These are phyloP conservation scores for Morone chrysops DNA, from an alignment of 2,113 vertebrate species.

Conservation along the genomic window DNA sequence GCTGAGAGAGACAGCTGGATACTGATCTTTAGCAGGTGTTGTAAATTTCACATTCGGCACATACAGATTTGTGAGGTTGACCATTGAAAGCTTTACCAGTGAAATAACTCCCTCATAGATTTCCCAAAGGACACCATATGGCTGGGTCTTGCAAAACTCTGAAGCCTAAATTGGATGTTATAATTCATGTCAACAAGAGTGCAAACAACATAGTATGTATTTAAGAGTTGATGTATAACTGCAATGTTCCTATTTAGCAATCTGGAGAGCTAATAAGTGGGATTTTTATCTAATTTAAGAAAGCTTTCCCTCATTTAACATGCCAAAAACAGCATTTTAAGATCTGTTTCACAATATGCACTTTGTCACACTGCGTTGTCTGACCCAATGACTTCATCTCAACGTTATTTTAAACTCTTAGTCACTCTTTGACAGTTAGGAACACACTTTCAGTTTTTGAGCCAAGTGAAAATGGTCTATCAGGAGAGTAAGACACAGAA, in stretches of 20 bases:
- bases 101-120: conserved; percentile 33
- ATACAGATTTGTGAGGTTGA: conserved; percentile 31
- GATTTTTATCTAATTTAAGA: conserved; percentile 61
- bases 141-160: conserved; percentile 49
- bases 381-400: conserved; percentile 60
- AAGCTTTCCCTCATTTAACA: conserved; percentile 31
- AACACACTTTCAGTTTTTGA: conserved; percentile 47
- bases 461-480: conserved; percentile 28
- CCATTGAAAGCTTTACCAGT: conserved; percentile 30
- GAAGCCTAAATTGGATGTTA: conserved; percentile 54
- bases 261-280: conserved; percentile 58
- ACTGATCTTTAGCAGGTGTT: conserved; percentile 55
- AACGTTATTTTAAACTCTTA: conserved; percentile 65
- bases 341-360: conserved; percentile 59
- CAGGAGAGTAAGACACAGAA: conserved; percentile 36
- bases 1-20: conserved; percentile 41
- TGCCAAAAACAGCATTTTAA: conserved; percentile 63
- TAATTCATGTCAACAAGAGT: conserved; percentile 53
- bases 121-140: conserved; percentile 42
- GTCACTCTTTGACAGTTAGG: conserved; percentile 53
- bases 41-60: conserved; percentile 14
- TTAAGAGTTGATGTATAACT: conserved; percentile 58
- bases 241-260: conserved; percentile 57
- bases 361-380: conserved; percentile 51
- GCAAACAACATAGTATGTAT: conserved; percentile 54